phyloP scores from a whole-genome alignment of 2,888 invertebrate genomes.

The Bimastos eiseni region DNA sequence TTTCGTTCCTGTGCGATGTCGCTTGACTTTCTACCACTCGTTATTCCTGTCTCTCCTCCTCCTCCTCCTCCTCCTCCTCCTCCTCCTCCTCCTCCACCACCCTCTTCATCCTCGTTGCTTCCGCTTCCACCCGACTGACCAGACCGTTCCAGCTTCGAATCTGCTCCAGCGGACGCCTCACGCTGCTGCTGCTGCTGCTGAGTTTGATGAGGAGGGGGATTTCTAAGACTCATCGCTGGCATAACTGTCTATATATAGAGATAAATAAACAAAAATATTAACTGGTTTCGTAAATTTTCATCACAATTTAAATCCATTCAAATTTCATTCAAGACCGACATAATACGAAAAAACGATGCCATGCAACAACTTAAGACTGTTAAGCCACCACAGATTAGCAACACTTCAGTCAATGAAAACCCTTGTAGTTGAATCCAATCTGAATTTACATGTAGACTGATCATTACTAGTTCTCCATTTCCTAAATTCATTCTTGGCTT shows the following conservation, averaged over 20 bases:
- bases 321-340: too few species aligned
- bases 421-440: too few species aligned
- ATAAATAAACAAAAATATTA: neutral
- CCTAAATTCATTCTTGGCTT: too few species aligned
- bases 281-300: neutral
- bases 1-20: constrained; percentile 46
- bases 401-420: too few species aligned
- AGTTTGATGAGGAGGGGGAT: neutral
- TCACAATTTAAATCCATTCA: too few species aligned
- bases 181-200: neutral
- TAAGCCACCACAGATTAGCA: too few species aligned
- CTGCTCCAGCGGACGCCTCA: neutral
- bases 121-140: neutral
- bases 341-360: too few species aligned
- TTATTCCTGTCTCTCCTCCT: neutral
- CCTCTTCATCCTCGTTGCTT: neutral
- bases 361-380: too few species aligned
- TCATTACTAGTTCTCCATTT: too few species aligned
- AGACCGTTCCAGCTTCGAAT: neutral
- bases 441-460: too few species aligned
- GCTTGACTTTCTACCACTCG: neutral
- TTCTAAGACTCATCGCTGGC: constrained; percentile 23
- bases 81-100: neutral
- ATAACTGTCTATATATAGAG: neutral
- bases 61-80: neutral